Evolutionary conservation across 2,113 vertebrate genomes (phyloP).

Genomic region (Pseudorhombus dupliciocellatus): DNA sequence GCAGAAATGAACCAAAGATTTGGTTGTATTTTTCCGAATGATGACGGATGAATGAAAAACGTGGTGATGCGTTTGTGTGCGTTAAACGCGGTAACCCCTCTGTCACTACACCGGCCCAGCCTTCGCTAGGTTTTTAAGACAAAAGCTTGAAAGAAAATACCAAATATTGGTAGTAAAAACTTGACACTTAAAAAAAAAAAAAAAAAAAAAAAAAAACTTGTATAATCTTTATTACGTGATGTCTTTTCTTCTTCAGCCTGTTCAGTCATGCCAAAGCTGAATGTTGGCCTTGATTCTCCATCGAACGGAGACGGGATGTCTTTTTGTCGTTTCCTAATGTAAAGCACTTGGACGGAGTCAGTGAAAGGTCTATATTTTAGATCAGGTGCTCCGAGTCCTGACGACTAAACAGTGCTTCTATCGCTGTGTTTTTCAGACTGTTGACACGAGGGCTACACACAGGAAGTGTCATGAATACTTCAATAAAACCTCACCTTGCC

Average conservation of each 20-base stretch:
- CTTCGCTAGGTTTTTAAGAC: constrained; percentile 15
- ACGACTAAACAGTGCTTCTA: constrained; percentile 30
- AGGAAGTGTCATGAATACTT: constrained; percentile 54
- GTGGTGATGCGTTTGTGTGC: constrained; percentile 16
- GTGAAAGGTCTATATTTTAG: constrained; percentile 14
- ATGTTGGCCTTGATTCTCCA: constrained; percentile 27
- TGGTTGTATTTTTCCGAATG: constrained; percentile 6
- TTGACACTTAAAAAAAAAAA: background rate
- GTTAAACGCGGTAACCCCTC: background rate
- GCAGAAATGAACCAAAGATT: constrained; percentile 59
- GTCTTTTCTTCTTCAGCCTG: constrained; percentile 18
- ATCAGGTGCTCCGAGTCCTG: constrained; percentile 41
- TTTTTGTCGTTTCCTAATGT: constrained; percentile 14
- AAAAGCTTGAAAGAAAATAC: constrained; percentile 29
- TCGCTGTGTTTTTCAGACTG: constrained; percentile 50
- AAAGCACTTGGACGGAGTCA: constrained; percentile 16
- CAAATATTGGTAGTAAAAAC: constrained; percentile 45
- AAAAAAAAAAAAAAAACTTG: background rate
- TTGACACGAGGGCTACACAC: constrained; percentile 55
- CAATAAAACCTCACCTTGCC: constrained; percentile 73
- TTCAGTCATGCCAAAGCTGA: constrained; percentile 54
- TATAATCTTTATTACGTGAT: background rate
- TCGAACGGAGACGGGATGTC: constrained; percentile 11
- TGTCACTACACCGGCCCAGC: constrained; percentile 12
- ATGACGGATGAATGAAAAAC: constrained; percentile 29